Conservation (phyloP, 2,797 vertebrate species). For the Pachyuromys duprasi region DNA sequence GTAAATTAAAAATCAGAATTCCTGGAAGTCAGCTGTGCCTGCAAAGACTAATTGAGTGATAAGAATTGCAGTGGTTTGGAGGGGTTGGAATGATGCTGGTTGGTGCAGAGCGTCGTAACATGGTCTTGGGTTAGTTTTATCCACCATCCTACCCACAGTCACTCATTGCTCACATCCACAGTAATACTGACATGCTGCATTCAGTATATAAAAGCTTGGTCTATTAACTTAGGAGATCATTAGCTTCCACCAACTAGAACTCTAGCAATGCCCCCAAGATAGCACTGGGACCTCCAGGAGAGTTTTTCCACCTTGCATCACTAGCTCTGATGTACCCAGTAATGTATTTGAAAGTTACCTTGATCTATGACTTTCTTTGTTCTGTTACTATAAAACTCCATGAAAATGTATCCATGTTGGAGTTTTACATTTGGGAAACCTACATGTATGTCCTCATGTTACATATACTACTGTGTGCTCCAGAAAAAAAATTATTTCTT, state of each 20-base stretch:
- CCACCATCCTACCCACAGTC: too few relatives aligned
- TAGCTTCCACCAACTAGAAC: neutral
- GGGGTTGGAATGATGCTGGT: neutral
- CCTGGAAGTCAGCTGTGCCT: neutral
- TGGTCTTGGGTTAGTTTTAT: neutral
- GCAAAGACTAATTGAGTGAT: neutral
- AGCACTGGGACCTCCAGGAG: neutral
- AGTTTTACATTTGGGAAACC: neutral
- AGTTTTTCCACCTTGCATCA: neutral
- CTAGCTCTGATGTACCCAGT: neutral
- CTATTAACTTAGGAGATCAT: neutral
- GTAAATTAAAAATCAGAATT: conserved; percentile 68
- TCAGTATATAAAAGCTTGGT: neutral
- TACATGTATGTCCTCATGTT: neutral
- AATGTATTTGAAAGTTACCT: neutral
- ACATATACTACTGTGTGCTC: neutral
- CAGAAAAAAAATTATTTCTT: neutral
- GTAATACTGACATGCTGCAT: neutral
- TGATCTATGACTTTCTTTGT: neutral
- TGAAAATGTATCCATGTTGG: neutral
- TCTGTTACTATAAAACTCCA: neutral
- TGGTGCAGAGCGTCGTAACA: too few relatives aligned
- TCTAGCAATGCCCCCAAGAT: neutral
- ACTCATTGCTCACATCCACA: neutral
- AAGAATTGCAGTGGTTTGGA: neutral